Base-by-base conservation (phyloP, 2,797 vertebrate species). In the Esox masquinongy region DNA sequence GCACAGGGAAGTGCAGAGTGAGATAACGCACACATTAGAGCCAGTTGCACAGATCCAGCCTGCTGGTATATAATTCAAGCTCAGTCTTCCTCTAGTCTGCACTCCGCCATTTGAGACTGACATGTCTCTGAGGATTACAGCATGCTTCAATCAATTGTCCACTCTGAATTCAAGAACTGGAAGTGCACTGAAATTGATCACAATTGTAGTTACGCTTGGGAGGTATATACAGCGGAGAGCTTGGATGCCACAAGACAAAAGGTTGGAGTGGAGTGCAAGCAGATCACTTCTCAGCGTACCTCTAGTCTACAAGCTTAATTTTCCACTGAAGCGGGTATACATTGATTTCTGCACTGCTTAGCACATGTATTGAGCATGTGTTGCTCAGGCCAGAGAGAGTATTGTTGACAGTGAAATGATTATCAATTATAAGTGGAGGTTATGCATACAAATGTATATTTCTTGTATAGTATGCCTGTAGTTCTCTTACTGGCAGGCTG, bases 281-380 rank as follows among this genome's bases (percentile, higher is more conserved):
- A 59, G 56, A 24, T 59, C 53, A 8, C 7, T 24, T 22, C 19
- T 56, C 61, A 29, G 63, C 53, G n/a, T 59, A 19, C 53, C 7
- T 59, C 7, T 7, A 59, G n/a, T 59, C 36, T 43, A 69, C 39
- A 29, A 24, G 43, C 22, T 50, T 70, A 6, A 22, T 43, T 50
- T 70, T 24, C 47, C 68, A 70, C 68, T 47, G 22, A 53, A 34
- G 14, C 50, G 49, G 17, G 70, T 51, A 71, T 53, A 51, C 70
- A 56, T 71, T 80, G 81, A n/a, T 72, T 53, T 76, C 39, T 69
- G 51, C 39, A 29, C 24, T 50, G 71, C 56, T 73, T 61, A 59
- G 71, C 71, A 73, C 71, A 47, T 43, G 47, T 36, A 31, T 22
- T n/a, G 73, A 72, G 50, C 68, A 63, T 75, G 43, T 56, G 61